A percentile compares a stretch with the other conserved stretches of the same genome.
Evolutionary conservation across 1,140 invertebrate species (phyloP).

Genomic region (Oncopeltus fasciatus): DNA sequence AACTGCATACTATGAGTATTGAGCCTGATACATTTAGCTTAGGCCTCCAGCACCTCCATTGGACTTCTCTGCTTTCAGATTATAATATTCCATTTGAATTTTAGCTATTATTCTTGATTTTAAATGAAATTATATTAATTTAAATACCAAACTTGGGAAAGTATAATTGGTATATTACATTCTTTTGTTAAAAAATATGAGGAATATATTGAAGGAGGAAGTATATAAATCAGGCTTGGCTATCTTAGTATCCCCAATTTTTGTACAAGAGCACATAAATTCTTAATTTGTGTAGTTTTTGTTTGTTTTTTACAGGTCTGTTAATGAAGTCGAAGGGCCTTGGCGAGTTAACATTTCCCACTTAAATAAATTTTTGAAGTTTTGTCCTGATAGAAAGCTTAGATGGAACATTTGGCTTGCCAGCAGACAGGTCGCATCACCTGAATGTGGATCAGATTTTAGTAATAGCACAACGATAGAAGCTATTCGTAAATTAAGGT

Average conservation of each 20-base stretch:
- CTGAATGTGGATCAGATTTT: constrained; percentile 39
- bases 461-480: constrained; percentile 62
- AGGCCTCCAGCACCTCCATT: too few relatives aligned
- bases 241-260: too few relatives aligned
- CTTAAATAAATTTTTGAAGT: constrained; percentile 54
- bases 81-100: too few relatives aligned
- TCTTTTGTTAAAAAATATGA: background rate
- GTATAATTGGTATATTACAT: background rate
- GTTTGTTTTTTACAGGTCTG: background rate
- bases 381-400: constrained; percentile 60
- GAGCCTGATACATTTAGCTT: too few relatives aligned
- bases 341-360: constrained; percentile 49
- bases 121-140: background rate
- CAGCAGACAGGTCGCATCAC: constrained; percentile 51
- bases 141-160: background rate
- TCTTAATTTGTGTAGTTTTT: too few relatives aligned
- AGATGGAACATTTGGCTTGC: constrained; percentile 75
- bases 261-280: too few relatives aligned
- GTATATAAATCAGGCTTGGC: too few relatives aligned
- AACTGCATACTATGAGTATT: too few relatives aligned
- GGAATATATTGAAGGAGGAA: too few relatives aligned
- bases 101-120: too few relatives aligned
- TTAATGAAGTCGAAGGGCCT: constrained; percentile 39
- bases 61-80: too few relatives aligned
- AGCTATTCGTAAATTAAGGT: constrained; percentile 51